phyloP scores from a whole-genome alignment of 2,113 vertebrate genomes.

The Podarcis cretensis region DNA sequence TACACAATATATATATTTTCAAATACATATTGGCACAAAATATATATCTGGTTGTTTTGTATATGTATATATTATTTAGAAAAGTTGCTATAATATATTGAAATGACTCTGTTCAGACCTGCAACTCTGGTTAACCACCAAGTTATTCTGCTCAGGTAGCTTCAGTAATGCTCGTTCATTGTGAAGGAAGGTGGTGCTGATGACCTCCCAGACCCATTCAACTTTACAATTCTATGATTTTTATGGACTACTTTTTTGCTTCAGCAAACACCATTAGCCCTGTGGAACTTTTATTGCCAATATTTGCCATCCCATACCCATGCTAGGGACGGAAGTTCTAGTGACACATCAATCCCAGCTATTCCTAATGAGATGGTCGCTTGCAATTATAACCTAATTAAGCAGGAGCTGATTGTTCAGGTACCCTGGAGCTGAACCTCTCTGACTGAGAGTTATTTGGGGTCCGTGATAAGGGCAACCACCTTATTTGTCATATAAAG shows the following conservation, averaged over 20 bases:
- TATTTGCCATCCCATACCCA: conserved; percentile 21
- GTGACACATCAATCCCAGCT: conserved; percentile 50
- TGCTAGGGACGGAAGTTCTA: conserved; percentile 55
- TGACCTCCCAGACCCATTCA: background rate
- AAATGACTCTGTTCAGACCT: background rate
- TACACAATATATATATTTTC: background rate
- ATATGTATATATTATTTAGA: too few relatives aligned
- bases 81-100: background rate
- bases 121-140: background rate
- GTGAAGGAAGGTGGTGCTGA: background rate
- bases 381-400: conserved; percentile 68
- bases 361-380: conserved; percentile 63
- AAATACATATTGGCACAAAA: background rate
- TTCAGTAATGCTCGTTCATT: background rate
- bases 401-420: conserved; percentile 48
- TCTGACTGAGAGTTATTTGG: conserved; percentile 26
- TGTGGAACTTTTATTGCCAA: conserved; percentile 6
- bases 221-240: background rate
- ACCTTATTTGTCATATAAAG: conserved; percentile 33
- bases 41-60: too few relatives aligned
- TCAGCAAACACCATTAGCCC: conserved; percentile 22
- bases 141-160: background rate
- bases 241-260: conserved; percentile 9
- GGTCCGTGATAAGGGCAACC: background rate
- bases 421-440: conserved; percentile 42